Base-by-base conservation (phyloP, 2,797 vertebrate genomes). In the Neopelma chrysocephalum region DNA sequence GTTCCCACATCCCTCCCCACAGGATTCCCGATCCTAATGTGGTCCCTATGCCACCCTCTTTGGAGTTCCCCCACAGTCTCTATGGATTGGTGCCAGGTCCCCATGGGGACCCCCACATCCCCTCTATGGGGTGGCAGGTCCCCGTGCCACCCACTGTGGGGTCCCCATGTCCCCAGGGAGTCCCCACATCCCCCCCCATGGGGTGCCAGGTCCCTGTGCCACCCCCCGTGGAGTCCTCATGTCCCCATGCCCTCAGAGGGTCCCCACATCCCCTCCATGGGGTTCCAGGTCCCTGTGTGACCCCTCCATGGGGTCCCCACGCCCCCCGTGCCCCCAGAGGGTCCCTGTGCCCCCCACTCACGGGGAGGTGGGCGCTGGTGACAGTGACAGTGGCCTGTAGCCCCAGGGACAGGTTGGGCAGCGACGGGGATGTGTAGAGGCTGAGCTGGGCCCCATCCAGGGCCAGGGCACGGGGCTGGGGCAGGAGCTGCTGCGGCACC, bases 381-480 rank as follows among this genome's bases (percentile, higher is more conserved):
- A 97, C 97, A 38, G 98, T 98, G 97, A 98, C 98, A 2, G 98
- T 98, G 94, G 98, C 98, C 80, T 99, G 99, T 87, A 99, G 98
- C 88, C 99, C 99, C 97, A 99, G 97, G 95, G 99, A 99, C 97
- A 99, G 99, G 96, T 99, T 99, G 85, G 99, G 99, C 95, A 99
- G 98, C 62, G 99, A 99, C 2, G 99, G 99, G 71, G 99, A 99
- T 18, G 99, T 99, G 98, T 99, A 99, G 93, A 99, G 98, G 93
- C 98, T 99, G 94, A 99, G 98, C 82, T 99, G 99, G 82, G 98
- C 96, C 88, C 98, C 98, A 70, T 99, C 99, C 94, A 98, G 97
- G 68, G 98, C 97, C 92, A 99, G 97, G 27, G 98, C 98, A 84
- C 98, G 98, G 96, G 98, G 99, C 85, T 99, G 99, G 87, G 99